phyloP scores from a whole-genome alignment of 2,113 vertebrate genomes.

The Clarias gariepinus region DNA sequence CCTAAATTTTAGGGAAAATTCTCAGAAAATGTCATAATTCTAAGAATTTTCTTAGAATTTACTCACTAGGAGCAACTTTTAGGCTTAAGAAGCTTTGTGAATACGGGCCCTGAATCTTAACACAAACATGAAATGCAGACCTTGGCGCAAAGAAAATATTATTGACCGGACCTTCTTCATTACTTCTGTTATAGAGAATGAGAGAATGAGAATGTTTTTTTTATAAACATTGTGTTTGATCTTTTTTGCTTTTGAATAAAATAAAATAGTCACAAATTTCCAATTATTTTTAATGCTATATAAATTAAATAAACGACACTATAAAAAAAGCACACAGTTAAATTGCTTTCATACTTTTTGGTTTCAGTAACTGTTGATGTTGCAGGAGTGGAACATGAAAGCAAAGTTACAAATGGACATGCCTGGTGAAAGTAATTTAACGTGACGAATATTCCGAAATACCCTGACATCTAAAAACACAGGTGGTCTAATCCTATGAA shows the following conservation, averaged over 20 bases:
- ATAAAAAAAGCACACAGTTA: neutral
- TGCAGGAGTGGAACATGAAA: neutral
- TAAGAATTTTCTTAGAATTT: too few relatives aligned
- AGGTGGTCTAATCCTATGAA: slow-evolving; percentile 20
- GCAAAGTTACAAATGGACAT: neutral
- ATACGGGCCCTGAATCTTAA: too few relatives aligned
- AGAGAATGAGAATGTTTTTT: neutral
- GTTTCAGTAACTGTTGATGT: neutral
- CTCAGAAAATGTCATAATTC: too few relatives aligned
- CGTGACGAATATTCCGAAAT: slow-evolving; percentile 24
- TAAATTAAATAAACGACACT: neutral
- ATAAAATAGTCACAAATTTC: neutral
- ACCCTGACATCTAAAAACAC: slow-evolving; percentile 21
- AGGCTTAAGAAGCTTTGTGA: too few relatives aligned
- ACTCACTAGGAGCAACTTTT: too few relatives aligned
- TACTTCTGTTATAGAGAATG: too few relatives aligned
- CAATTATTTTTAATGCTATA: neutral
- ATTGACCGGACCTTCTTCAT: too few relatives aligned
- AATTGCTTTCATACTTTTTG: too few relatives aligned
- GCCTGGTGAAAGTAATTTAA: neutral
- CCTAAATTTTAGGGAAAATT: too few relatives aligned
- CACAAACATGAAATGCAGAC: too few relatives aligned
- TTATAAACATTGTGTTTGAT: neutral
- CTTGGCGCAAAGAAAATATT: too few relatives aligned
- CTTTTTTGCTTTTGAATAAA: neutral